A percentile compares a stretch with the other conserved stretches of the same genome.
These are phyloP conservation scores for Cricetomys ansorgei DNA, from an alignment of 2,113 vertebrate genomes.

Conservation along the genomic window DNA sequence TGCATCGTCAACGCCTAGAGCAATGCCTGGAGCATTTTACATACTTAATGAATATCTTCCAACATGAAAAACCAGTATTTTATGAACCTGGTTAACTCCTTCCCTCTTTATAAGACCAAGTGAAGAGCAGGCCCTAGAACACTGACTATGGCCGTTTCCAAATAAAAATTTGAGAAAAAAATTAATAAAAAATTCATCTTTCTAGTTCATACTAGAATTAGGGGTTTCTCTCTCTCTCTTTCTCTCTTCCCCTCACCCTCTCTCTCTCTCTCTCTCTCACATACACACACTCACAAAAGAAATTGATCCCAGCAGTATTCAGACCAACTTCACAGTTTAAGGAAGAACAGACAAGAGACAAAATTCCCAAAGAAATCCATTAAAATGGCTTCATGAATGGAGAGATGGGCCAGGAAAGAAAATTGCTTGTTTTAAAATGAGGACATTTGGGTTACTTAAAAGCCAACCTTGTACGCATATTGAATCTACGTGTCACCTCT, in stretches of 20 bases:
- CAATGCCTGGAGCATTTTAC: background rate
- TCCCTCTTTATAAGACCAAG: background rate
- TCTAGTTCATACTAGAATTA: background rate
- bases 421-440: background rate
- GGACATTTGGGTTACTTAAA: background rate
- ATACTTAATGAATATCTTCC: background rate
- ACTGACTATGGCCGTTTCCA: background rate
- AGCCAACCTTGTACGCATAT: background rate
- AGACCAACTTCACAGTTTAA: background rate
- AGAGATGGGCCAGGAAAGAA: background rate
- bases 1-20: background rate
- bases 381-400: background rate
- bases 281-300: background rate
- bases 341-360: background rate
- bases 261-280: background rate
- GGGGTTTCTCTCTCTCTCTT: background rate
- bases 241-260: background rate
- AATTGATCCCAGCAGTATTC: background rate
- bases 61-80: background rate
- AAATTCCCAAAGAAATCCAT: constrained; percentile 4
- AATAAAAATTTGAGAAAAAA: background rate
- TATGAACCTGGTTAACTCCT: background rate
- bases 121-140: background rate
- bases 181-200: background rate
- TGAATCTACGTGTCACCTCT: background rate